phyloP scores from a whole-genome alignment of 2,797 vertebrate genomes.

The Ambastaia sidthimunki region DNA sequence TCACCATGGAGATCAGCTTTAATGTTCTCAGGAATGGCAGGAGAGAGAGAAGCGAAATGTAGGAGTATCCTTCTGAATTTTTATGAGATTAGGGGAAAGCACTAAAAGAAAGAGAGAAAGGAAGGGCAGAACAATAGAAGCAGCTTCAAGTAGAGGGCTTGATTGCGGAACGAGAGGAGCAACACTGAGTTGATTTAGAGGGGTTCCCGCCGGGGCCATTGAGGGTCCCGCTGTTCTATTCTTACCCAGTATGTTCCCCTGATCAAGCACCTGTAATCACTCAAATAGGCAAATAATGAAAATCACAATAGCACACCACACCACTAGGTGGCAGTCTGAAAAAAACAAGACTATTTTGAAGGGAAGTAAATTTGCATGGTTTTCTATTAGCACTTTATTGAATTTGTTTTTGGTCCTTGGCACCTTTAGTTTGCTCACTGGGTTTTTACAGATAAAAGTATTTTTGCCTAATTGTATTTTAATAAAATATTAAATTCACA shows the following conservation, averaged over 20 bases:
- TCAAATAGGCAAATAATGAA: slow-evolving; percentile 52
- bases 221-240: slow-evolving; percentile 67
- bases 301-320: slow-evolving; percentile 58
- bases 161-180: slow-evolving; percentile 76
- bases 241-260: slow-evolving; percentile 55
- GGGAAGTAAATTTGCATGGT: neutral
- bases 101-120: slow-evolving; percentile 46
- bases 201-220: slow-evolving; percentile 75
- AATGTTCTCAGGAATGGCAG: slow-evolving; percentile 60
- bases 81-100: slow-evolving; percentile 75
- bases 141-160: slow-evolving; percentile 69
- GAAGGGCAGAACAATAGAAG: slow-evolving; percentile 71
- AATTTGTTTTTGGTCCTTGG: neutral
- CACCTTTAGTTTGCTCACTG: no score
- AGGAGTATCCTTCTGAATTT: slow-evolving; percentile 72
- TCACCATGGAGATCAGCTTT: slow-evolving; percentile 67
- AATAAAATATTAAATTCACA: no score
- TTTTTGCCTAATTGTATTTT: no score
- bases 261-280: slow-evolving; percentile 67
- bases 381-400: neutral
- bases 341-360: neutral
- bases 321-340: slow-evolving; percentile 69
- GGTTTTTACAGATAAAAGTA: no score
- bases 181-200: slow-evolving; percentile 74
- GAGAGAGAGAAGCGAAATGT: slow-evolving; percentile 67